Base-by-base conservation (phyloP, 2,888 invertebrate genomes). In the Amphipyra berbera region DNA sequence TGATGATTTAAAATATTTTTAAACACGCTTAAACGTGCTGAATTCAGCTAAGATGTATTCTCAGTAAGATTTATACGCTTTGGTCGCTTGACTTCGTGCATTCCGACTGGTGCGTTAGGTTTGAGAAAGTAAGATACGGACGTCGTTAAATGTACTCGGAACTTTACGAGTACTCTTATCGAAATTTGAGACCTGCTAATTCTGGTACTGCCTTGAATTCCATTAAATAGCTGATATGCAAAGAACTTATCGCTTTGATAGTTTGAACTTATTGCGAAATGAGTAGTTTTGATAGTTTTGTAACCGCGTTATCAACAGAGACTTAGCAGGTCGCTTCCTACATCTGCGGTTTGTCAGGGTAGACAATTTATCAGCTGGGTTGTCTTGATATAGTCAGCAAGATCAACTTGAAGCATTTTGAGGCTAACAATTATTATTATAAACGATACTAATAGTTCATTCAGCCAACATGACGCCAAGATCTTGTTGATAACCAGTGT, bases 31-130 rank as follows among this genome's bases (percentile, higher is more conserved):
- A 70, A 81, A 84, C 84, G 83, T 84, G 81, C 84, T 85, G 86
- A 69, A 65, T 82, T 84, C 76, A 70, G 76, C 75, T 90, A 90
- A 90, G 88, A 81, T 90, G 81, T 92, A 91, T 91, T 93, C 90
- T 91, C 89, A 86, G 82, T 92, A 92, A 90, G 88, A 85, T 90
- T 90, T 89, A 88, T 90, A 93, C 86, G 94, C 93, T 93, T 94
- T 86, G 85, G 84, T 89, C 88, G 93, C 92, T 93, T 91, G 86
- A 90, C 88, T 91, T 86, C 80, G 84, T 93, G 92, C 93, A 94
- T 94, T 94, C 92, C 93, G 94, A 88, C 94, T 93, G 94, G 94
- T 94, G 94, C 93, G 93, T 88, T 86, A 76, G 66, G 68, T 53
- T 68, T 49, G 67, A 61, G 63, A 68, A 64, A 52, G 46, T 59